Conservation (phyloP, 2,888 invertebrate genomes). For the Andrena fulva region DNA sequence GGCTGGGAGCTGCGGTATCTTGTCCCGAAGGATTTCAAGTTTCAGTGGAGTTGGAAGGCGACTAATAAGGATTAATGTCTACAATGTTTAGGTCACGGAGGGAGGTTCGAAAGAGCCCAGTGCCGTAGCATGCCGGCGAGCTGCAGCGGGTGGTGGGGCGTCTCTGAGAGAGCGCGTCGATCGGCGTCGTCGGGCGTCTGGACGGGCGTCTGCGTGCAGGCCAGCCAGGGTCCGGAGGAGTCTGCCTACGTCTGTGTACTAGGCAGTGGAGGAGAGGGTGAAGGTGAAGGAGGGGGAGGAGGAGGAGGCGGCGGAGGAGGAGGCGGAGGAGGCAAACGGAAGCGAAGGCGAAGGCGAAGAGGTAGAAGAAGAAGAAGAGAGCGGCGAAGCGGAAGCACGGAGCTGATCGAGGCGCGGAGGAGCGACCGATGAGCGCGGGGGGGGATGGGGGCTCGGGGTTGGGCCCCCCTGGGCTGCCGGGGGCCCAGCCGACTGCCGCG, state of each 20-base stretch:
- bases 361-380: conserved; percentile 59
- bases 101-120: conserved; percentile 78
- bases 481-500: conserved; percentile 82
- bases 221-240: conserved; percentile 56
- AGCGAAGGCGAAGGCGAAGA: conserved; percentile 76
- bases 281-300: conserved; percentile 34
- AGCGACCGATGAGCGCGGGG: conserved; percentile 84
- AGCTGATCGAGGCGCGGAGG: conserved; percentile 69
- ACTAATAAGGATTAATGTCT: not conserved
- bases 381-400: conserved; percentile 69
- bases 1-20: no score
- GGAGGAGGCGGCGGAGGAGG: conserved; percentile 52
- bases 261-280: conserved; percentile 41
- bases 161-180: conserved; percentile 79
- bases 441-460: conserved; percentile 82
- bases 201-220: conserved; percentile 63
- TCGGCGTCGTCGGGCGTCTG: conserved; percentile 75
- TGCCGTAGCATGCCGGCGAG: conserved; percentile 82
- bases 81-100: conserved; percentile 74
- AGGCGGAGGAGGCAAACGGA: conserved; percentile 35
- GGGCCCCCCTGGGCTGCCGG: conserved; percentile 80
- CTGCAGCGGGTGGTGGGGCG: conserved; percentile 75
- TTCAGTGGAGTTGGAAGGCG: not conserved
- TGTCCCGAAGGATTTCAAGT: not conserved
- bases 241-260: conserved; percentile 38